Evolutionary conservation across 1,140 invertebrate species (phyloP).

Genomic region (Atta colombica): DNA sequence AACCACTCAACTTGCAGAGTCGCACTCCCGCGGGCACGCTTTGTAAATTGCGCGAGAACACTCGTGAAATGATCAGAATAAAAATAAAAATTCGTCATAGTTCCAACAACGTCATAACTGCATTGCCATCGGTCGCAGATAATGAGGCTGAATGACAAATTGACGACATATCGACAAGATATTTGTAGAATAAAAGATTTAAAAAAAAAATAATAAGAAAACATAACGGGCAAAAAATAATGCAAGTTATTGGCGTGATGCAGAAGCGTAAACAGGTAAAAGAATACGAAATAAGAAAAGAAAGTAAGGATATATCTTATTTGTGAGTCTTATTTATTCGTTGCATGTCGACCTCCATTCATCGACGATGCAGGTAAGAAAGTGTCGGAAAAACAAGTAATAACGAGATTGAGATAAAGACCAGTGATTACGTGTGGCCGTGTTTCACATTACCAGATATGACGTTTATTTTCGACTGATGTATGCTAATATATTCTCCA

Average conservation of each 20-base stretch:
- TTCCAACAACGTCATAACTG: constrained; percentile 8
- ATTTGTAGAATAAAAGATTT: constrained; percentile 2
- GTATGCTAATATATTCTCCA: constrained; percentile 73
- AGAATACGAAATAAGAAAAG: not conserved
- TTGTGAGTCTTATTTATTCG: constrained; percentile 17
- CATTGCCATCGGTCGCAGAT: not conserved
- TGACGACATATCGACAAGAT: not conserved
- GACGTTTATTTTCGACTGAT: constrained; percentile 74
- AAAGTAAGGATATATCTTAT: constrained; percentile 15
- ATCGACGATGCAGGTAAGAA: constrained; percentile 4
- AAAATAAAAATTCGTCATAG: not conserved
- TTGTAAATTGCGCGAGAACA: constrained; percentile 42
- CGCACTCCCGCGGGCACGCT: not conserved
- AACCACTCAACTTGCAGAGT: constrained; percentile 5
- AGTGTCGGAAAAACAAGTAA: constrained; percentile 6
- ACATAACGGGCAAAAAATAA: not conserved
- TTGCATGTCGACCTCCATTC: constrained; percentile 23
- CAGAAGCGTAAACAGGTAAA: not conserved
- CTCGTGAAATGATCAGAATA: constrained; percentile 27
- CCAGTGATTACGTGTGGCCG: not conserved
- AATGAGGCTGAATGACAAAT: constrained; percentile 26
- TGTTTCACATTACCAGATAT: constrained; percentile 35
- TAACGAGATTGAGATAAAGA: constrained; percentile 38
- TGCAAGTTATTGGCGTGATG: not conserved
- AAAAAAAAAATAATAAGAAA: not conserved